Base-by-base conservation (phyloP, 2,113 vertebrate species). In the Vulpes lagopus region DNA sequence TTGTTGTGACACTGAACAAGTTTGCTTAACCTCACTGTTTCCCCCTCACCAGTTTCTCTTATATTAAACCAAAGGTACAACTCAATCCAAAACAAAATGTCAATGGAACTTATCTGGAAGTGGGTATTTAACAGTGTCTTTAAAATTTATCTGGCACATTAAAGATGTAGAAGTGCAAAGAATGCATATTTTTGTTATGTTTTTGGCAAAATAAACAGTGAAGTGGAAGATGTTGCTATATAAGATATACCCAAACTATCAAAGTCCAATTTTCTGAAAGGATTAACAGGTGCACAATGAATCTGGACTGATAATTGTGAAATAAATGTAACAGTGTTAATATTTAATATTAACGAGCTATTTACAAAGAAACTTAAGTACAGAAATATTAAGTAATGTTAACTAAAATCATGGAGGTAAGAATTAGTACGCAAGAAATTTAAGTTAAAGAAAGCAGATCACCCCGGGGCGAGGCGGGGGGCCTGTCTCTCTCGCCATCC, bases 241-340 rank as follows among this genome's bases (percentile, higher is more conserved):
- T 4, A 78, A 62, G 20, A 69, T 84, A 84, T 22, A 62, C 8
- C 9, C 49, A 76, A 76, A 64, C 76, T 59, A 65, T 76, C 27
- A 82, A 88, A 84, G 69, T 78, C 15, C 19, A 32, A 89, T 84
- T 83, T 76, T 89, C 20, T 83, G 53, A 65, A 89, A 96, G 51
- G 17, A 67, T 65, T 92, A 83, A 76, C 3, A 67, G 59, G 15
- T 84, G 16, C 51, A 69, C 16, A 38, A 59, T 78, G 23, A 71
- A 84, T 89, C 20, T 38, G 53, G 83, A 82, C n/a, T n/a, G 20
- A 71, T 76, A 87, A 82, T 57, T 82, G 8, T 57, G 79, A 96
- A 83, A 74, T 69, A 89, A 89, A 74, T 89, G 67, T 38, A 92
- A 85, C 71, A 43, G 76, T 87, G 57, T 20, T 71, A 80, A 51